These are phyloP conservation scores for Molanna angustata DNA, from an alignment of 2,888 invertebrate species.

Conservation along the genomic window DNA sequence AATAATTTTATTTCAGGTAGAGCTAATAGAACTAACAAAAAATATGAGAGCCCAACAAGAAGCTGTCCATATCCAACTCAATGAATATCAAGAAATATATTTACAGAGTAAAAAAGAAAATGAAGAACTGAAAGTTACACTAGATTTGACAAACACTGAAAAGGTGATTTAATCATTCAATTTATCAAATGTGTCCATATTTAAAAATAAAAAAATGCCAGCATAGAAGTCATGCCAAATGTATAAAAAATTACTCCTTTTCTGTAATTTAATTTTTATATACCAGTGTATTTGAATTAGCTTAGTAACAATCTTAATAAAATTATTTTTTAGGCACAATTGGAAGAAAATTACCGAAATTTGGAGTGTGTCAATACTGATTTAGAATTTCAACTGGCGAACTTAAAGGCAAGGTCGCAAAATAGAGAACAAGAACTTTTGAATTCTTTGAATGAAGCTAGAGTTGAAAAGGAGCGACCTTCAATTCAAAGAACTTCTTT, in stretches of 20 bases:
- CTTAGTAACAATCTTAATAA: too few species aligned
- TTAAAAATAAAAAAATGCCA: too few species aligned
- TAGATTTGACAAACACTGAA: constrained; percentile 31
- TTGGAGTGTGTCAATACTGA: constrained; percentile 38
- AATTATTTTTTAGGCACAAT: constrained; percentile 7
- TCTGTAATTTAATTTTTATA: too few species aligned
- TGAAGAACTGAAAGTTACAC: constrained; percentile 39
- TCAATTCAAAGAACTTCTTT: constrained; percentile 1
- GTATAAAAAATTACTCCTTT: too few species aligned
- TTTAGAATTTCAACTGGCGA: constrained; percentile 54
- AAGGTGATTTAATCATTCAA: too few species aligned
- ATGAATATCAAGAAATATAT: constrained; percentile 36
- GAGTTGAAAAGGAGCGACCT: constrained; percentile 28
- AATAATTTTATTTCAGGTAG: too few species aligned
- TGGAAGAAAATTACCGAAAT: not conserved
- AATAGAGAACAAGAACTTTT: constrained; percentile 56
- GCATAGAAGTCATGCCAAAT: too few species aligned
- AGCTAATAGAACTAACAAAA: constrained; percentile 49
- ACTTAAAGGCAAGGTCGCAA: constrained; percentile 50
- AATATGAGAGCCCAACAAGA: constrained; percentile 34
- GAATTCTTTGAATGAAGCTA: constrained; percentile 46
- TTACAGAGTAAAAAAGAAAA: constrained; percentile 35
- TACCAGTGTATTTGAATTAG: too few species aligned
- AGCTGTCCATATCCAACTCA: constrained; percentile 28
- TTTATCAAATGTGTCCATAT: too few species aligned